phyloP scores from a whole-genome alignment of 2,888 invertebrate genomes.

The Stenchaetothrips biformis region DNA sequence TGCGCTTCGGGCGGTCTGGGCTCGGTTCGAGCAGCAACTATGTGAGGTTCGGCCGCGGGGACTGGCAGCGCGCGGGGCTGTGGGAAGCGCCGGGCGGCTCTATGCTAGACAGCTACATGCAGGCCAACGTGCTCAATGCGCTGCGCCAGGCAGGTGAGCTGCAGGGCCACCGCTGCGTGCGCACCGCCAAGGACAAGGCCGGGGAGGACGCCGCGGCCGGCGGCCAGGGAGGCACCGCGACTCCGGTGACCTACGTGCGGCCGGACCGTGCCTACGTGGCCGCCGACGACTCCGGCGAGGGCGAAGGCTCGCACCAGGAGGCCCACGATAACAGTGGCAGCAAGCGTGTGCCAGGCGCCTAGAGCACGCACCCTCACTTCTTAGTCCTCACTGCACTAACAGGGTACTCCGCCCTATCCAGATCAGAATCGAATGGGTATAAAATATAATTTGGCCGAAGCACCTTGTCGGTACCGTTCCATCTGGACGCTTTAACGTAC shows the following conservation, averaged over 20 bases:
- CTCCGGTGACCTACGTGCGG: background rate
- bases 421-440: no score
- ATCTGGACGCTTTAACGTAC: no score
- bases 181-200: slow-evolving; percentile 30
- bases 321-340: background rate
- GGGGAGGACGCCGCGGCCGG: slow-evolving; percentile 31
- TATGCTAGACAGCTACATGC: no score
- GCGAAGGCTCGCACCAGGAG: background rate
- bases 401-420: no score
- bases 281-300: background rate
- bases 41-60: slow-evolving; percentile 36
- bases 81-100: no score
- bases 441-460: no score
- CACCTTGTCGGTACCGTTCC: no score
- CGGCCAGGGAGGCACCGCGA: slow-evolving; percentile 11
- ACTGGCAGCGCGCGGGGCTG: background rate
- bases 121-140: no score
- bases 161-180: no score
- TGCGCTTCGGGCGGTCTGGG: slow-evolving; percentile 9
- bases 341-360: background rate
- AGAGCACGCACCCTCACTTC: background rate
- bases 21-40: slow-evolving; percentile 30
- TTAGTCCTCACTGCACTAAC: no score
- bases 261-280: background rate
- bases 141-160: no score